A percentile compares a stretch with the other conserved stretches of the same genome.
These are phyloP conservation scores for Lycocerus yunnanus DNA, from an alignment of 2,888 invertebrate species.

Conservation along the genomic window DNA sequence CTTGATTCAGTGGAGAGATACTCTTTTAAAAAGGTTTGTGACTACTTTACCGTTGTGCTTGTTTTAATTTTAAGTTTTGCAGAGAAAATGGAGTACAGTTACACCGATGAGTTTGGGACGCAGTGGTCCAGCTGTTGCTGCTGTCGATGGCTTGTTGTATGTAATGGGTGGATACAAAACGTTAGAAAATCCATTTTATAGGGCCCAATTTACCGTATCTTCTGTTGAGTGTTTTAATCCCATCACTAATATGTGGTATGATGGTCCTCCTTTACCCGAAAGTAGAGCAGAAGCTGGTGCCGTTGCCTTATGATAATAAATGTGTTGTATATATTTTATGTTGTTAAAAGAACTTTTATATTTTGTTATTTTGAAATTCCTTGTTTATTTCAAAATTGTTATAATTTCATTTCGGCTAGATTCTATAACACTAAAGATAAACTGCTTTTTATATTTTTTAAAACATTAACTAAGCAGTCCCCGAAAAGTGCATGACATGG, in stretches of 20 bases:
- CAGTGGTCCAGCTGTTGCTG: conserved; percentile 83
- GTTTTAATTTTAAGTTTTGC: conserved; percentile 25
- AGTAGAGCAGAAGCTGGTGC: conserved; percentile 88
- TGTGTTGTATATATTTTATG: not conserved
- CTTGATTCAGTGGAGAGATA: conserved; percentile 83
- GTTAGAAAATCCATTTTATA: conserved; percentile 79
- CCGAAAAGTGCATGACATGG: not conserved
- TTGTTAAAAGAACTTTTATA: not conserved
- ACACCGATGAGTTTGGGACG: conserved; percentile 74
- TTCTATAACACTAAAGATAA: not conserved
- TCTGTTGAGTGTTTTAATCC: conserved; percentile 87
- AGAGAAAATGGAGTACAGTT: conserved; percentile 81
- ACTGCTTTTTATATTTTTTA: not conserved
- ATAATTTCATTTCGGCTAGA: not conserved
- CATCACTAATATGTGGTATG: conserved; percentile 74
- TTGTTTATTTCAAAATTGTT: not conserved
- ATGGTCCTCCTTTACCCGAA: conserved; percentile 78
- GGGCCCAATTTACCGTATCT: conserved; percentile 82
- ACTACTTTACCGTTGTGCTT: not conserved
- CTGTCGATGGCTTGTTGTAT: conserved; percentile 80
- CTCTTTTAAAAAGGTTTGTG: conserved; percentile 73
- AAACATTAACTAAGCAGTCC: not conserved
- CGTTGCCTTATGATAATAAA: conserved; percentile 69
- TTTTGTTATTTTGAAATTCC: not conserved
- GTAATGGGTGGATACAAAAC: conserved; percentile 87